Percentiles rank a stretch among this genome's conserved stretches.
Evolutionary conservation across 2,888 invertebrate genomes (phyloP).

Genomic region (Cantharis flavilabris): DNA sequence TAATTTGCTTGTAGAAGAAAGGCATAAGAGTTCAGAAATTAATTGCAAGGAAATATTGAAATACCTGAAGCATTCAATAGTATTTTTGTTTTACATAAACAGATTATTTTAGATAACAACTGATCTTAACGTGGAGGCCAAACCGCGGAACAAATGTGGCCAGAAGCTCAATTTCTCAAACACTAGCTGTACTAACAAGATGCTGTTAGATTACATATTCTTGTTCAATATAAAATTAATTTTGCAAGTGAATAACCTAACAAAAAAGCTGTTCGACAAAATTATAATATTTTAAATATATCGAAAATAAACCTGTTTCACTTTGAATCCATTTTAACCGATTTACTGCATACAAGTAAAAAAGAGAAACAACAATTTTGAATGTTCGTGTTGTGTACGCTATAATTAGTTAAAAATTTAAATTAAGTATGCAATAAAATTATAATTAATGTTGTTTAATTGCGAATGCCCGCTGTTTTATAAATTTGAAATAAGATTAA

Average conservation of each 20-base stretch:
- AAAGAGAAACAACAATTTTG: neutral
- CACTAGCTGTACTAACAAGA: neutral
- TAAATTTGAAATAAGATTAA: neutral
- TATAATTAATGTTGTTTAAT: constrained; percentile 3
- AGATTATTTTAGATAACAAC: no score
- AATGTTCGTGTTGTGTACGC: neutral
- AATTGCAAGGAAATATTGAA: no score
- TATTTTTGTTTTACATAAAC: no score
- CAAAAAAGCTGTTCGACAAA: neutral
- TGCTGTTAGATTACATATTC: neutral
- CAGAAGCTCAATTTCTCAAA: no score
- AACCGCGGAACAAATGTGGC: no score
- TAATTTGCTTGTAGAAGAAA: no score
- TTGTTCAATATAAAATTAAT: neutral
- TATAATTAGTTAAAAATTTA: neutral
- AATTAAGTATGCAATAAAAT: neutral
- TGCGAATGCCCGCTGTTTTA: neutral
- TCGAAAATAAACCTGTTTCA: neutral
- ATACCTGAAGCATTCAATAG: no score
- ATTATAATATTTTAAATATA: neutral
- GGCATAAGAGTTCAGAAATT: no score
- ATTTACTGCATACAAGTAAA: neutral
- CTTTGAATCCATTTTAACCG: neutral
- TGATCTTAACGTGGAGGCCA: no score
- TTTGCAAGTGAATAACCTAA: neutral